Base-by-base conservation (phyloP, 2,888 invertebrate genomes). In the Opisthograptis luteolata region DNA sequence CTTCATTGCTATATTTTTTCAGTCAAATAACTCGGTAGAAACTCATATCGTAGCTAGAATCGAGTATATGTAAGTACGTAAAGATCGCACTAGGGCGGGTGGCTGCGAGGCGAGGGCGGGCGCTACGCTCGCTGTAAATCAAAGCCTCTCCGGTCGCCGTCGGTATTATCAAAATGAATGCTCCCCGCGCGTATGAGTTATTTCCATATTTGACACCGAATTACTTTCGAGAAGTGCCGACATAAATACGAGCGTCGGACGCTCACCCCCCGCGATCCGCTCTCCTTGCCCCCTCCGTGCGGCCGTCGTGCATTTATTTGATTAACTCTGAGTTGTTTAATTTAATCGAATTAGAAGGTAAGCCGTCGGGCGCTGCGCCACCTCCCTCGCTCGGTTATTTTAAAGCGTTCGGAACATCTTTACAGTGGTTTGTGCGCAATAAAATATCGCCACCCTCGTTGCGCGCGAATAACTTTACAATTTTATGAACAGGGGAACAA, bases 311-410 rank as follows among this genome's bases (percentile, higher is more conserved):
- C 90, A 90, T 90, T 91, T 91, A 91, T 91, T 91, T 91, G 91
- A 91, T 91, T 91, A 91, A 91, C 89, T 89, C 82, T 71, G 88
- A 89, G 89, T 90, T 91, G 88, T 90, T 91, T 91, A 91, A 90
- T 91, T 90, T 90, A 90, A 90, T 89, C 86, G 87, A 89, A 84
- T 90, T 89, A 89, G 81, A 84, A 87, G 84, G 87, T 84, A 80
- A 85, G 82, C 81, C 70, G 76, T 75, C 67, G 67, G 66, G 64
- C 68, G 62, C 68, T 63, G 65, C 68, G 62, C 68, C 62, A 61
- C 68, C 62, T 59, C 66, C 68, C 70, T 67, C 70, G 70, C 79
- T 79, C 82, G 83, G 82, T 87, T 87, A 88, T 88, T 90, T 88
- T 89, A 88, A 90, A 90, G 73, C 81, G 83, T 77, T 81, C 72